Evolutionary conservation across 2,888 invertebrate species (phyloP), one percentile per base, ranked within the genome.

Genomic region (Teleiodes luculella): DNA sequence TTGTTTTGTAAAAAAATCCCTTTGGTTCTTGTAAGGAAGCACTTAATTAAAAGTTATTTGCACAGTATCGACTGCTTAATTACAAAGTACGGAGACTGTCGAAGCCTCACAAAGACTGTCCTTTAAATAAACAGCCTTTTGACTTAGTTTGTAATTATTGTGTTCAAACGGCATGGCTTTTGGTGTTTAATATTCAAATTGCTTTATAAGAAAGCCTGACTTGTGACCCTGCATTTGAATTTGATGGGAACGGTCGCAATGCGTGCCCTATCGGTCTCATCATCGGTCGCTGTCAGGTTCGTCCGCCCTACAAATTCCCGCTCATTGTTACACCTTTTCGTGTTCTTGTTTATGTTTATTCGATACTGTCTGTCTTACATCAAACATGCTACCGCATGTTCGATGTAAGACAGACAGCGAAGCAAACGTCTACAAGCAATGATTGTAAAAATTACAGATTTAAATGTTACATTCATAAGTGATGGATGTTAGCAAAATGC

Each of bases 211-310:
- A 33, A 43, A 18, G 33, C 14, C 49, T 45, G n/a, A n/a, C 13
- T 14, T 18, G 31, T 31, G 10, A 30, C 31, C 30, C 31, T 31
- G 7, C 28, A 11, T 31, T 47, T 30, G 35, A n/a, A 18, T 20
- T 30, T 11, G 33, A 13, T 52, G 52, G 52, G 52, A 52, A 43
- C 33, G 24, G 65, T 66, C 65, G 57, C 60, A 60, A 54, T 60
- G 63, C 75, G 67, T 70, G 75, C 65, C 61, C 62, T 74, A 74
- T 73, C 75, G 56, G 50, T 61, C 48, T 35, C 60, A 58, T 35
- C 60, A 58, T 37, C 58, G 61, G n/a, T 71, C 72, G 62, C 62
- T 51, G 58, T 53, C 54, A 58, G n/a, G 66, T 20, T 16, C 35
- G 49, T 35, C 28, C 67, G 30, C 53, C 62, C 58, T 53, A 55